These are phyloP conservation scores for Sarotherodon lohbergeri DNA, from an alignment of 2,113 vertebrate species.

Conservation along the genomic window DNA sequence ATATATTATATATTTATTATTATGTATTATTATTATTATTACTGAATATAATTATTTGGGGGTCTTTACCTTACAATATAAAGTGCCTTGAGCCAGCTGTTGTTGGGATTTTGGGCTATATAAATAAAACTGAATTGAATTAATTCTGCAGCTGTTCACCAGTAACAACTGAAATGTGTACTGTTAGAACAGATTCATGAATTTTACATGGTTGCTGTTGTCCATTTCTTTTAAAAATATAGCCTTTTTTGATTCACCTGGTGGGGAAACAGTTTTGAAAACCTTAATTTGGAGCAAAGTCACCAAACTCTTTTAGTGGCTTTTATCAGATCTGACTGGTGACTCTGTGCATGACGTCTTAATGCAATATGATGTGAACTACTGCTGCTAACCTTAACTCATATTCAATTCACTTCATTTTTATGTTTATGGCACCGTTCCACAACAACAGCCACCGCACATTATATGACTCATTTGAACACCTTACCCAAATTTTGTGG, in stretches of 20 bases:
- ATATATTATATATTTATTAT: not conserved
- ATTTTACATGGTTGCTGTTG: not conserved
- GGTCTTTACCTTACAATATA: not conserved
- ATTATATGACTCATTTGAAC: not conserved
- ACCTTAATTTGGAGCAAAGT: not conserved
- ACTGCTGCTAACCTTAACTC: not conserved
- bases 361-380: not conserved
- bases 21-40: not conserved
- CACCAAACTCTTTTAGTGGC: not conserved
- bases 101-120: not conserved
- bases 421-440: not conserved
- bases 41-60: not conserved
- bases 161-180: not conserved
- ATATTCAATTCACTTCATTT: not conserved
- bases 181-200: not conserved
- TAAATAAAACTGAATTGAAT: not conserved
- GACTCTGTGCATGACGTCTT: not conserved
- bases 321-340: not conserved
- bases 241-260: not conserved
- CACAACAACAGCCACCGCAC: not conserved
- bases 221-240: not conserved
- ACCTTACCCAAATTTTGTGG: not conserved
- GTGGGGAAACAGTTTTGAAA: not conserved
- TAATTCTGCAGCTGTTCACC: not conserved
- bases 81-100: not conserved